These are phyloP conservation scores for Ectobius pallidus DNA, from an alignment of 2,888 invertebrate genomes.

Conservation along the genomic window DNA sequence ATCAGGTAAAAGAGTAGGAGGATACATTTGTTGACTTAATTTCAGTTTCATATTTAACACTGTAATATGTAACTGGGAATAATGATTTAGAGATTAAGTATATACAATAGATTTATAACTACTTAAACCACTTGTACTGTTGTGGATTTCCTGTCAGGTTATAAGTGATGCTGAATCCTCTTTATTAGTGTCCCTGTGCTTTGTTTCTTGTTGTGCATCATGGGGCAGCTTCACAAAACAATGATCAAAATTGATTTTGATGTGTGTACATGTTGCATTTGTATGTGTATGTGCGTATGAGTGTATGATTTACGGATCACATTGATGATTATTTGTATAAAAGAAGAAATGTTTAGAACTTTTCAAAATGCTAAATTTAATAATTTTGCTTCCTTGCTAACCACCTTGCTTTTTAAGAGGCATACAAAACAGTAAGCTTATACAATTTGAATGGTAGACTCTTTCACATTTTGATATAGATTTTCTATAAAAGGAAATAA, in stretches of 20 bases:
- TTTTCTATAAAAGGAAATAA: no score
- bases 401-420: no score
- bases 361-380: no score
- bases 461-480: no score
- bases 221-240: conserved; percentile 10
- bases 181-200: conserved; percentile 23
- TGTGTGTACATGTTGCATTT: neutral
- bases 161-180: neutral
- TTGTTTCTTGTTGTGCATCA: conserved; percentile 28
- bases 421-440: no score
- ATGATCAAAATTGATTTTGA: neutral
- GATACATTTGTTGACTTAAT: neutral
- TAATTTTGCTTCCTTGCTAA: no score
- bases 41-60: neutral
- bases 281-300: neutral
- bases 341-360: no score
- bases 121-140: no score
- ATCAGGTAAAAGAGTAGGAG: neutral
- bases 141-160: neutral
- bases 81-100: neutral
- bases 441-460: no score
- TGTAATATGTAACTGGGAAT: neutral
- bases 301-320: no score
- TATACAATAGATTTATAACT: neutral
- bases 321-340: no score